Percentiles rank a stretch among this genome's conserved stretches.
Evolutionary conservation across 2,113 vertebrate genomes (phyloP).

Genomic region (Paramisgurnus dabryanus): DNA sequence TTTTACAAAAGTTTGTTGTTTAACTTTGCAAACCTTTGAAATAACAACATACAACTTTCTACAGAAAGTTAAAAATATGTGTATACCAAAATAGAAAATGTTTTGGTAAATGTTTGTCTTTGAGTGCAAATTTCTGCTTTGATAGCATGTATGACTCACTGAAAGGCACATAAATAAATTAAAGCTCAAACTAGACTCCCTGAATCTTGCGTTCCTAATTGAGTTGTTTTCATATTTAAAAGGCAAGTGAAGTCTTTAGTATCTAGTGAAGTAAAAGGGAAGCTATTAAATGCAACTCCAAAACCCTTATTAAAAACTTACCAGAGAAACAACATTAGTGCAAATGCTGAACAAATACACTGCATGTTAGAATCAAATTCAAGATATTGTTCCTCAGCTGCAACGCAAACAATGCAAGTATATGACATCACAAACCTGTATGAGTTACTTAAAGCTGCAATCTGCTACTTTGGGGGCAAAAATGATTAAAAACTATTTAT

Average conservation of each 20-base stretch:
- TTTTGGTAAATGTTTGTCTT: constrained; percentile 17
- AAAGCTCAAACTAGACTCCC: constrained; percentile 64
- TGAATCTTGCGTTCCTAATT: constrained; percentile 54
- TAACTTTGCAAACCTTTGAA: neutral
- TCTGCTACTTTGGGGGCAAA: too few species aligned
- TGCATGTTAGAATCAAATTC: neutral
- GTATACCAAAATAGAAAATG: constrained; percentile 14
- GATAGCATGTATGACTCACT: constrained; percentile 55
- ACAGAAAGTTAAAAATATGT: neutral
- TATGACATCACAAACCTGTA: neutral
- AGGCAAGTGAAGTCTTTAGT: constrained; percentile 46
- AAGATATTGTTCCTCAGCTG: neutral
- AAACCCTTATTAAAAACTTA: neutral
- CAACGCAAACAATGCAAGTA: neutral
- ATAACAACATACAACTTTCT: neutral
- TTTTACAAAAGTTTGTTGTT: neutral
- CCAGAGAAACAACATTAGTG: constrained; percentile 23
- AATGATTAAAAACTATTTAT: too few species aligned
- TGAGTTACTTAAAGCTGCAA: neutral
- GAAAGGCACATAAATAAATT: constrained; percentile 68
- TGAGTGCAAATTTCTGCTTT: constrained; percentile 42
- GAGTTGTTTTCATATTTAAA: constrained; percentile 51
- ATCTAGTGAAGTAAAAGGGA: neutral
- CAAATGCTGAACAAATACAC: constrained; percentile 40
- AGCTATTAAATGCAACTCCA: neutral